Conservation (phyloP, 2,888 invertebrate genomes). For the Rhagonycha lutea region DNA sequence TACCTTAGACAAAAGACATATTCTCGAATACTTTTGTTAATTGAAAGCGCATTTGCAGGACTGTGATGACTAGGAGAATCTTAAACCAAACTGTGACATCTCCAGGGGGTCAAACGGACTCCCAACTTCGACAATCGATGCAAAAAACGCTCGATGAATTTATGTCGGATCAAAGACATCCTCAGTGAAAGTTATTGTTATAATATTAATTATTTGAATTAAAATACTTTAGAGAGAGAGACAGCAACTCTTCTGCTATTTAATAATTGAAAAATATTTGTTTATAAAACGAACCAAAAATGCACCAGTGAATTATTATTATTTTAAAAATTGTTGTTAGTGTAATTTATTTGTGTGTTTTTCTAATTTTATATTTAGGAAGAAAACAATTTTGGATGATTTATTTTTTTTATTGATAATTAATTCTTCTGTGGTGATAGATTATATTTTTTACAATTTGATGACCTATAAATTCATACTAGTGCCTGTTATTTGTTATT, state of each 20-base stretch:
- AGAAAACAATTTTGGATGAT: neutral
- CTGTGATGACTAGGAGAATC: conserved; percentile 58
- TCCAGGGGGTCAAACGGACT: conserved; percentile 39
- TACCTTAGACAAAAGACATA: too few species aligned
- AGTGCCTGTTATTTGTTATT: conserved; percentile 28
- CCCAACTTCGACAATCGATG: conserved; percentile 58
- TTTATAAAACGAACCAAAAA: conserved; percentile 6
- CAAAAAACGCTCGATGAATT: conserved; percentile 61
- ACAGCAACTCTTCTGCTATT: neutral
- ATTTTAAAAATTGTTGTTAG: conserved; percentile 1
- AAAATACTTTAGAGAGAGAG: neutral
- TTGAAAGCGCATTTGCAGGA: conserved; percentile 47
- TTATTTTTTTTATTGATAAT: neutral
- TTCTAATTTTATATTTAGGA: conserved; percentile 15
- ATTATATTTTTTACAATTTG: neutral
- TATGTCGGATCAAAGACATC: conserved; percentile 59
- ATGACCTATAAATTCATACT: conserved; percentile 7
- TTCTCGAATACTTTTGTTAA: neutral
- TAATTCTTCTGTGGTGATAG: neutral
- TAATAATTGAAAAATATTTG: neutral
- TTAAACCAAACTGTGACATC: conserved; percentile 52
- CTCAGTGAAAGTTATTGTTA: conserved; percentile 39
- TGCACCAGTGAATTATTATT: conserved; percentile 8
- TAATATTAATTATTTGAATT: conserved; percentile 7
- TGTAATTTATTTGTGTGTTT: conserved; percentile 11